These are phyloP conservation scores for Anarsia innoxiella DNA, from an alignment of 2,888 invertebrate genomes.

Conservation along the genomic window DNA sequence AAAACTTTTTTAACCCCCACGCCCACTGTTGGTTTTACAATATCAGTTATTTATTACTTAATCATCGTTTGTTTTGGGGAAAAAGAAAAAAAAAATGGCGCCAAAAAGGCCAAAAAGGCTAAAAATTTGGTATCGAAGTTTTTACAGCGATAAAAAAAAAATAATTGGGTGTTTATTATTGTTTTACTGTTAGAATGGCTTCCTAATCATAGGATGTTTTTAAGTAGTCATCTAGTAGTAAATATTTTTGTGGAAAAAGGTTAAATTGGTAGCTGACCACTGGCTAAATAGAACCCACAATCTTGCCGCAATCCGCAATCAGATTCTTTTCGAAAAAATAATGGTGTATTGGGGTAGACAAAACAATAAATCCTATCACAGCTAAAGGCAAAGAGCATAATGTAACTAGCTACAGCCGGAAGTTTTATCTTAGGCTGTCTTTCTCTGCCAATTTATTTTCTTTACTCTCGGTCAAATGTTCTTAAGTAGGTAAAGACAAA, in stretches of 20 bases:
- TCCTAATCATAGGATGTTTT: not conserved
- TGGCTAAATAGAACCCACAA: not conserved
- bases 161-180: not conserved
- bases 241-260: not conserved
- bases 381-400: not conserved
- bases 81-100: not conserved
- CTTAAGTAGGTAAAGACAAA: no score
- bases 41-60: conserved; percentile 9
- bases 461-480: no score
- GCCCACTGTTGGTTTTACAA: conserved; percentile 10
- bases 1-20: not conserved
- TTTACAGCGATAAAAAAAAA: not conserved
- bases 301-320: not conserved
- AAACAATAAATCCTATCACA: not conserved
- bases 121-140: not conserved
- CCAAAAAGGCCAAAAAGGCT: not conserved
- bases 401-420: not conserved
- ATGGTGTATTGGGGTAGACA: no score
- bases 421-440: not conserved
- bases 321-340: no score
- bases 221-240: not conserved
- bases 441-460: no score
- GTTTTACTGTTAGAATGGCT: not conserved
- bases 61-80: not conserved
- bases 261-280: not conserved